A percentile compares a stretch with the other conserved stretches of the same genome.
Evolutionary conservation across 2,797 vertebrate species (phyloP).

Genomic region (Enoplosus armatus): DNA sequence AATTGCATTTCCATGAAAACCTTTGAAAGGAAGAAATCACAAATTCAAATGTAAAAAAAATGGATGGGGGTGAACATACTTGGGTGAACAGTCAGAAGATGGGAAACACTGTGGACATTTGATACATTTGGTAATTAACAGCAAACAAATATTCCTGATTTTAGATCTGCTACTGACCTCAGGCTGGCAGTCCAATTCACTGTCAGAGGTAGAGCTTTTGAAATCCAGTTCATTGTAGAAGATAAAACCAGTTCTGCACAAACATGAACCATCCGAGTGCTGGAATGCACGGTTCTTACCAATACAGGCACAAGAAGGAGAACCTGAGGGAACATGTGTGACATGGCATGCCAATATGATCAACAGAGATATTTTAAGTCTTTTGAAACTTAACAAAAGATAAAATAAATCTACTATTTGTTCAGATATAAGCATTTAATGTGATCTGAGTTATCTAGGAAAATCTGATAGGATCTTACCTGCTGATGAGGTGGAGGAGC

Average conservation of each 20-base stretch:
- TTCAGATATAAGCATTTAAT: not conserved
- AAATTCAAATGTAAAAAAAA: not conserved
- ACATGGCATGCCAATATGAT: not conserved
- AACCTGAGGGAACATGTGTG: slow-evolving; percentile 79
- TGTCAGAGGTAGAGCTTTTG: slow-evolving; percentile 83
- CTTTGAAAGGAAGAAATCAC: not conserved
- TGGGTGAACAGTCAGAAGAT: not conserved
- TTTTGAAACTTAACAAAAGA: not conserved
- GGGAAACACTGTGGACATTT: not conserved
- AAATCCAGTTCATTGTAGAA: slow-evolving; percentile 90
- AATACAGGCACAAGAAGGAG: slow-evolving; percentile 87
- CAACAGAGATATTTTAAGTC: not conserved
- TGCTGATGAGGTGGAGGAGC: slow-evolving; percentile 87
- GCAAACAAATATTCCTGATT: not conserved
- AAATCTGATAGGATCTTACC: slow-evolving; percentile 78
- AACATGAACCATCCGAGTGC: slow-evolving; percentile 92
- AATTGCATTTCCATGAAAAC: not conserved
- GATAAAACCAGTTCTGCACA: slow-evolving; percentile 90
- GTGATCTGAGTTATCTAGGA: not conserved
- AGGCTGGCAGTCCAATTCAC: slow-evolving; percentile 89
- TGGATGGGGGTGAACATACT: not conserved
- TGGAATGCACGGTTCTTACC: slow-evolving; percentile 94
- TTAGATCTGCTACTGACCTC: slow-evolving; percentile 83
- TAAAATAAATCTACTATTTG: not conserved
- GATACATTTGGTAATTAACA: not conserved